Evolutionary conservation across 2,797 vertebrate species (phyloP).

Genomic region (Coccyzus lansbergi): DNA sequence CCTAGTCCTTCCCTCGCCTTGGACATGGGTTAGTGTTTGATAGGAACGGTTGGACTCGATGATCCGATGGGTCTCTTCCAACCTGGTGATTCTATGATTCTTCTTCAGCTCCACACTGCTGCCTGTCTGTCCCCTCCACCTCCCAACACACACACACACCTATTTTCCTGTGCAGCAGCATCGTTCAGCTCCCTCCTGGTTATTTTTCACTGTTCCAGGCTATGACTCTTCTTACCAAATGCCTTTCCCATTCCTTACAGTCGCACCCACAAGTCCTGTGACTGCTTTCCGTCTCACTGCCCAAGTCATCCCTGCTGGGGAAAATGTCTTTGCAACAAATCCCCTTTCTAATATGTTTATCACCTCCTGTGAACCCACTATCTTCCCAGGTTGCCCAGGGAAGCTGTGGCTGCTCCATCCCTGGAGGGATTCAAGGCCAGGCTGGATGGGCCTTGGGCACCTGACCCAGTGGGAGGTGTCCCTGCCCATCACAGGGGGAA

Average conservation of each 20-base stretch:
- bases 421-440: too few relatives aligned
- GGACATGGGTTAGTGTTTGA: too few relatives aligned
- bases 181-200: neutral
- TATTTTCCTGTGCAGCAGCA: neutral
- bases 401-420: too few relatives aligned
- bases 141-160: neutral
- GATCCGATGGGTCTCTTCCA: too few relatives aligned
- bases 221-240: neutral
- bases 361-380: neutral
- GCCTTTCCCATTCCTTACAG: neutral
- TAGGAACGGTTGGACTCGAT: too few relatives aligned
- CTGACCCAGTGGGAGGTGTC: too few relatives aligned
- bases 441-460: too few relatives aligned
- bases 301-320: neutral
- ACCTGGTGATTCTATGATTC: too few relatives aligned
- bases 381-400: too few relatives aligned
- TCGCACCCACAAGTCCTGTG: neutral
- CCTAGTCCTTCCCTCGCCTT: neutral
- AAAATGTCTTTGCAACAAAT: neutral
- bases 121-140: neutral
- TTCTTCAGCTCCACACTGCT: neutral
- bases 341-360: neutral
- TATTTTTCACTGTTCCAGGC: neutral
- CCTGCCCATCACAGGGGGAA: too few relatives aligned
- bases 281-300: neutral